These are phyloP conservation scores for Eleginops maclovinus DNA, from an alignment of 2,113 vertebrate genomes.

Conservation along the genomic window DNA sequence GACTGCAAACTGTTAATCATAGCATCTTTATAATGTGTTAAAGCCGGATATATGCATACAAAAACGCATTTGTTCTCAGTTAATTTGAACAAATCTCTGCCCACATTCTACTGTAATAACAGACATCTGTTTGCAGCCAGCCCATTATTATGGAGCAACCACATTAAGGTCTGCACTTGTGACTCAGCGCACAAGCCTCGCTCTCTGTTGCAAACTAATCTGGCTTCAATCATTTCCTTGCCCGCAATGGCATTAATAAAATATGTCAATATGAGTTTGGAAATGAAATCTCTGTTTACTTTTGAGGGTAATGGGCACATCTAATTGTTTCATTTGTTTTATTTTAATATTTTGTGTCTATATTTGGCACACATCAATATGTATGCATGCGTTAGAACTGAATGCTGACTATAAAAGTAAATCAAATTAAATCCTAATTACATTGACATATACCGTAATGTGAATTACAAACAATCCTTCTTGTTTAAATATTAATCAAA, in stretches of 20 bases:
- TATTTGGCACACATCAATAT: slow-evolving; percentile 43
- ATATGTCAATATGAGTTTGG: slow-evolving; percentile 23
- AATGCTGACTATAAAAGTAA: neutral
- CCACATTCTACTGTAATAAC: slow-evolving; percentile 6
- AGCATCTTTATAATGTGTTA: neutral
- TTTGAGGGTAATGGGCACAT: neutral
- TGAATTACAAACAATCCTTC: neutral
- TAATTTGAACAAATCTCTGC: neutral
- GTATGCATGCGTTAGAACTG: neutral
- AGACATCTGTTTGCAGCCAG: slow-evolving; percentile 8
- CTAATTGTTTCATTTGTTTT: slow-evolving; percentile 26
- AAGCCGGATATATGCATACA: neutral
- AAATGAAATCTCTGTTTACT: slow-evolving; percentile 46
- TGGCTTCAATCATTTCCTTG: slow-evolving; percentile 36
- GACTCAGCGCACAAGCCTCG: slow-evolving; percentile 23
- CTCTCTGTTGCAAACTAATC: neutral
- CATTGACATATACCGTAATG: neutral
- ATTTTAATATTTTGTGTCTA: slow-evolving; percentile 29
- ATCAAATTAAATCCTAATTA: neutral
- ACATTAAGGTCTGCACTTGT: slow-evolving; percentile 20
- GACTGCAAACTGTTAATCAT: neutral
- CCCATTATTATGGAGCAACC: slow-evolving; percentile 14
- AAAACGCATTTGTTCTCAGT: neutral
- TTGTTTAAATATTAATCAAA: slow-evolving; percentile 11
- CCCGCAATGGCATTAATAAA: slow-evolving; percentile 34